phyloP scores from a whole-genome alignment of 2,797 vertebrate genomes.

The Myotis vivesi region DNA sequence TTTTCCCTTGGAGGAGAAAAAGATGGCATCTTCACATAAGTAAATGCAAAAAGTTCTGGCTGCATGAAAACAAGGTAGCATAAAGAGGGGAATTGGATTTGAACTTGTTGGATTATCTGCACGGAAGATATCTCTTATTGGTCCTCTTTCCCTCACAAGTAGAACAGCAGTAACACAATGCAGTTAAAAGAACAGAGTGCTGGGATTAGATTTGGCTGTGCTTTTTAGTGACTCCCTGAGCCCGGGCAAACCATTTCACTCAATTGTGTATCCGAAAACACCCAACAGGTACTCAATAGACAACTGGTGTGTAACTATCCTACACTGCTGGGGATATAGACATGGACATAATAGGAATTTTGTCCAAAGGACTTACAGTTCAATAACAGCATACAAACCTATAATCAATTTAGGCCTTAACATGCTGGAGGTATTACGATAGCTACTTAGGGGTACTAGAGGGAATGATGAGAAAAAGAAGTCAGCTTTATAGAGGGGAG shows the following conservation, averaged over 20 bases:
- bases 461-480: conserved; percentile 9
- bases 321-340: neutral
- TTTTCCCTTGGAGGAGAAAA: conserved; percentile 41
- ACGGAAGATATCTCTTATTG: neutral
- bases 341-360: neutral
- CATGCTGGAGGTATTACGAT: neutral
- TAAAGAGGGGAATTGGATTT: neutral
- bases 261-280: neutral
- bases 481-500: neutral
- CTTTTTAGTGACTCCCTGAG: neutral
- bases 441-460: neutral
- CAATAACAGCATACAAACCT: neutral
- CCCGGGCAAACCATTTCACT: neutral
- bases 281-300: neutral
- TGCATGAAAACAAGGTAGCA: neutral
- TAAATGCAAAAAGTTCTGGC: neutral
- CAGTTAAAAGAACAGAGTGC: neutral
- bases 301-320: neutral
- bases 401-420: neutral
- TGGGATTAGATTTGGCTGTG: neutral
- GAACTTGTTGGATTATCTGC: neutral
- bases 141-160: neutral
- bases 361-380: neutral
- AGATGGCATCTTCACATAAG: neutral
- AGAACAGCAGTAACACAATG: neutral